Conservation (phyloP, 2,888 invertebrate species). For the Diogma glabrata region DNA sequence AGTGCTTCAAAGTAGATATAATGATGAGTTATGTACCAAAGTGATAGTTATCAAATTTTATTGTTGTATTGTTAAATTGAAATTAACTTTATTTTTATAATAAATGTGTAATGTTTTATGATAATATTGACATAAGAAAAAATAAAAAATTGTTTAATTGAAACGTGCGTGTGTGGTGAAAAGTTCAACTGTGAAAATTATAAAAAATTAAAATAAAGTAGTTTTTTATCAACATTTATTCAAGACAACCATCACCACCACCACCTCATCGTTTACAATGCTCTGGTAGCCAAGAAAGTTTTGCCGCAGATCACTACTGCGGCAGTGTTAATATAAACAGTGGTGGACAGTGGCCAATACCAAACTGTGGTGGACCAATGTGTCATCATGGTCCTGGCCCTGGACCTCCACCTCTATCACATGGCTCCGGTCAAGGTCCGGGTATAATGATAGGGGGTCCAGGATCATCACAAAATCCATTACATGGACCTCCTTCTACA, state of each 20-base stretch:
- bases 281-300: conserved; percentile 41
- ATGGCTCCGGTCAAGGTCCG: conserved; percentile 10
- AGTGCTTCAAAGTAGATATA: conserved; percentile 8
- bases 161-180: conserved; percentile 1
- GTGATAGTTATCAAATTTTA: conserved; percentile 6
- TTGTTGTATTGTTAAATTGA: conserved; percentile 1
- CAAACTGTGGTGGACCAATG: conserved; percentile 28
- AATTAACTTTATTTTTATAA: background rate
- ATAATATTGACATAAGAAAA: conserved; percentile 5
- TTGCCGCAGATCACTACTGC: conserved; percentile 39
- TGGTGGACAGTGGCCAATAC: conserved; percentile 30
- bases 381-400: conserved; percentile 28
- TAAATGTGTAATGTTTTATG: conserved; percentile 8
- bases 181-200: too few species aligned
- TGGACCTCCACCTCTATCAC: conserved; percentile 20
- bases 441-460: conserved; percentile 5
- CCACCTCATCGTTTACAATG: conserved; percentile 38
- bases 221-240: conserved; percentile 26
- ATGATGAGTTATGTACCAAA: conserved; percentile 7
- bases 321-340: conserved; percentile 26
- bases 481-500: conserved; percentile 31
- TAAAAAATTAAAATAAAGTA: conserved; percentile 7
- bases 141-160: too few species aligned
- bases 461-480: conserved; percentile 17
- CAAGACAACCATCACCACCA: conserved; percentile 38